Evolutionary conservation across 2,797 vertebrate genomes (phyloP).

Genomic region (Sparus aurata): DNA sequence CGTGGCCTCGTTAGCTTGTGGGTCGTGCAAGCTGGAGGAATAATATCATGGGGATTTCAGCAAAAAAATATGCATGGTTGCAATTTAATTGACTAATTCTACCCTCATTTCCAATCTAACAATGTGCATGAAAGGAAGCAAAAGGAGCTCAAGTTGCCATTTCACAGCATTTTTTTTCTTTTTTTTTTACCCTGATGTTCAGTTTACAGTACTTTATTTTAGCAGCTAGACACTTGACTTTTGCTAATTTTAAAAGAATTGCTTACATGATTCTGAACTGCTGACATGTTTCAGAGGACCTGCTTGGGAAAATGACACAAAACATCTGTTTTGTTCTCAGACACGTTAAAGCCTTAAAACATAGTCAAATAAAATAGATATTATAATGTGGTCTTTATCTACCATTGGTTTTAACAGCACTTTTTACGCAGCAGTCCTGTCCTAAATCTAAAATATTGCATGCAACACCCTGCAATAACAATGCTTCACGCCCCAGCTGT

Average conservation of each 20-base stretch:
- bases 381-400: not conserved
- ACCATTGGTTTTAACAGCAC: not conserved
- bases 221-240: not conserved
- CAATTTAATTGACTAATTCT: conserved; percentile 18
- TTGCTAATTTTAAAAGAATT: not conserved
- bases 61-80: not conserved
- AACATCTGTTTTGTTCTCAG: conserved; percentile 12
- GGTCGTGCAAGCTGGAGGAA: not conserved
- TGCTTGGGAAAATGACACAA: not conserved
- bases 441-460: not conserved
- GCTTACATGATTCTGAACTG: conserved; percentile 11
- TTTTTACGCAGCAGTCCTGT: not conserved
- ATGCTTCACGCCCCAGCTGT: too few relatives aligned
- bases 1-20: conserved; percentile 1
- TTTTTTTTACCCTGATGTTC: conserved; percentile 5
- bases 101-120: not conserved
- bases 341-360: not conserved
- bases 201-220: not conserved
- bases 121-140: not conserved
- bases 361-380: not conserved
- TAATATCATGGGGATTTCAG: not conserved
- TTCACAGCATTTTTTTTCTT: not conserved
- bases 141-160: not conserved
- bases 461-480: not conserved
- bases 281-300: not conserved